phyloP scores from a whole-genome alignment of 1,140 invertebrate species.

The Drosophila biarmipes region DNA sequence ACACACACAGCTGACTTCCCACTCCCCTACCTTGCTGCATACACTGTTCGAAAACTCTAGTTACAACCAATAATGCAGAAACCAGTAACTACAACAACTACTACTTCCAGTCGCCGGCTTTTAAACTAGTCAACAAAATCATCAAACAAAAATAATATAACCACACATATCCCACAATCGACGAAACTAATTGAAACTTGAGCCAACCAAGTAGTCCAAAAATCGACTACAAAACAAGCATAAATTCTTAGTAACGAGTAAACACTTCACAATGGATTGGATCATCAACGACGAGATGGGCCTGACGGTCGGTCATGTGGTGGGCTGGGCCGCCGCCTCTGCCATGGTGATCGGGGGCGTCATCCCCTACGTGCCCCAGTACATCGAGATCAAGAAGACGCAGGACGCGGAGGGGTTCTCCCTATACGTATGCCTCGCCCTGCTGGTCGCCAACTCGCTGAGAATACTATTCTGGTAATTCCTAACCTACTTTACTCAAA shows the following conservation, averaged over 20 bases:
- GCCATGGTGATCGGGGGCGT: conserved; percentile 97
- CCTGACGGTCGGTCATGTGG: conserved; percentile 88
- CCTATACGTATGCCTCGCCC: conserved; percentile 96
- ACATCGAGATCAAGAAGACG: conserved; percentile 94
- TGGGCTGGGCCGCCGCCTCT: conserved; percentile 89
- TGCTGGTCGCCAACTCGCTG: conserved; percentile 97
- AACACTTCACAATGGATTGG: conserved; percentile 86
- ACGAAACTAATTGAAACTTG: conserved; percentile 2
- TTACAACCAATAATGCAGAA: conserved; percentile 35
- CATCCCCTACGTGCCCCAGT: conserved; percentile 96
- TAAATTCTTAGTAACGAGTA: background rate
- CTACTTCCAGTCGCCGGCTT: conserved; percentile 30
- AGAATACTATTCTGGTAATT: conserved; percentile 99
- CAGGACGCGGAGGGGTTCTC: conserved; percentile 98
- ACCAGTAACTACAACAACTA: conserved; percentile 14
- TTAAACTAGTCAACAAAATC: conserved; percentile 45
- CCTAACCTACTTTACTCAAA: background rate
- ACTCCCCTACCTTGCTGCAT: conserved; percentile 24
- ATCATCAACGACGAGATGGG: conserved; percentile 89
- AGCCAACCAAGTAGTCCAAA: conserved; percentile 6
- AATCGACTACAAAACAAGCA: background rate
- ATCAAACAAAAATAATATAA: conserved; percentile 18
- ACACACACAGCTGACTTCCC: conserved; percentile 44
- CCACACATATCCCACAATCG: conserved; percentile 62
- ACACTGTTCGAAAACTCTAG: conserved; percentile 14